Conservation (phyloP, 2,888 invertebrate species). For the Zaprionus obscuricornis region DNA sequence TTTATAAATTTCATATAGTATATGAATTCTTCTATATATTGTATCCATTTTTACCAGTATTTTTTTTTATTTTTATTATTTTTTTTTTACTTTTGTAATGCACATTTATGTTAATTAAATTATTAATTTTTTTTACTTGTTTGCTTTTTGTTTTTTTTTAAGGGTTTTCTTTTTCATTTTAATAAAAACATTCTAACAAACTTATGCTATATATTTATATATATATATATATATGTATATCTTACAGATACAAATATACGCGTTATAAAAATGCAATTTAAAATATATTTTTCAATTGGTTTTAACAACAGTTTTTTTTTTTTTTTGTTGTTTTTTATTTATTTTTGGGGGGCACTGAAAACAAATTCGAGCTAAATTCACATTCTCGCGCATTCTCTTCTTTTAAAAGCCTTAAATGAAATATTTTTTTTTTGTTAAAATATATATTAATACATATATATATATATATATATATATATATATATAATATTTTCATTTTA, state of each 20-base stretch:
- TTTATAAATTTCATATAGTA: conserved; percentile 25
- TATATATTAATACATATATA: conserved; percentile 17
- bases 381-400: conserved; percentile 20
- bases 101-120: conserved; percentile 52
- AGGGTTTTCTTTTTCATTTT: conserved; percentile 9
- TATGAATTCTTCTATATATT: conserved; percentile 64
- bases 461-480: too few species aligned
- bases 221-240: conserved; percentile 3
- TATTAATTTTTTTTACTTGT: not conserved
- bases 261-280: conserved; percentile 65
- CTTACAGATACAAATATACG: conserved; percentile 52
- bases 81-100: too few species aligned
- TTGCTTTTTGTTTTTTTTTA: not conserved
- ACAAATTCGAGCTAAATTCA: conserved; percentile 63
- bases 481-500: conserved; percentile 10
- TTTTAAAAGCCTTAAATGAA: conserved; percentile 52
- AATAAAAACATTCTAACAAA: conserved; percentile 62
- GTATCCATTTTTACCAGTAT: conserved; percentile 72
- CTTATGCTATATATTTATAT: conserved; percentile 36
- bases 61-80: too few species aligned
- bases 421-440: conserved; percentile 4
- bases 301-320: conserved; percentile 32
- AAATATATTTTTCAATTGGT: conserved; percentile 50
- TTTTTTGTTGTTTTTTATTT: conserved; percentile 14
- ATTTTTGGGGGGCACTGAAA: conserved; percentile 50